Evolutionary conservation across 1,140 invertebrate genomes (phyloP), one percentile per base, ranked within the genome.

Genomic region (Zaprionus gabonicus): DNA sequence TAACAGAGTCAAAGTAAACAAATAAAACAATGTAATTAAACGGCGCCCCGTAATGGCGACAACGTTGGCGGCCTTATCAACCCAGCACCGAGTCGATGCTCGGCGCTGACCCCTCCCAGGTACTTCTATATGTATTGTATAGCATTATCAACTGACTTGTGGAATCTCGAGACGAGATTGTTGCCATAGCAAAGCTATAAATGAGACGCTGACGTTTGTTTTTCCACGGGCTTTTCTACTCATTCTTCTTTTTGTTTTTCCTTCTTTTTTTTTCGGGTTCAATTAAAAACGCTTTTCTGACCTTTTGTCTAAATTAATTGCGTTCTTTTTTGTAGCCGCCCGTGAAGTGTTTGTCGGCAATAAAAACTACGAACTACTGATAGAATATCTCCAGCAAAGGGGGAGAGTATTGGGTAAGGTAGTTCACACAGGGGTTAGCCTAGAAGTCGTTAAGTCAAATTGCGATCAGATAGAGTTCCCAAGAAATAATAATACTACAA

Each of bases 221-320:
- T 66, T 63, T 25, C 46, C 23, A 23, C n/a, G 17, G 60, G 56
- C 62, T 49, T 49, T 41, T 56, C 66, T 44, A n/a, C 25, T 57
- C 82, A 31, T 66, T 66, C 38, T 41, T 0, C 1, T 25, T 51
- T 10, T 12, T 68, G 51, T 62, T 41, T 56, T 34, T 57, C 62
- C 23, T 2, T 57, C 10, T 20, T 20, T 20, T 20, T 55, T 76
- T 66, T 66, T 71, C 31, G 56, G 58, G 76, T 68, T 86, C 62
- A 82, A 79, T 79, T 79, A 73, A 73, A 82, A 86, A 76, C 46
- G 59, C 60, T 59, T 36, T 46, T 41, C 58, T 82, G 71, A 82
- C 79, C 82, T 82, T 46, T 85, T 82, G 71, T 82, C 59, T 62
- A 72, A 53, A 71, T 60, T 65, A 65, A 65, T 53, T 62, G 68